Base-by-base conservation (phyloP, 2,888 invertebrate species). In the Scrobipalpa costella region DNA sequence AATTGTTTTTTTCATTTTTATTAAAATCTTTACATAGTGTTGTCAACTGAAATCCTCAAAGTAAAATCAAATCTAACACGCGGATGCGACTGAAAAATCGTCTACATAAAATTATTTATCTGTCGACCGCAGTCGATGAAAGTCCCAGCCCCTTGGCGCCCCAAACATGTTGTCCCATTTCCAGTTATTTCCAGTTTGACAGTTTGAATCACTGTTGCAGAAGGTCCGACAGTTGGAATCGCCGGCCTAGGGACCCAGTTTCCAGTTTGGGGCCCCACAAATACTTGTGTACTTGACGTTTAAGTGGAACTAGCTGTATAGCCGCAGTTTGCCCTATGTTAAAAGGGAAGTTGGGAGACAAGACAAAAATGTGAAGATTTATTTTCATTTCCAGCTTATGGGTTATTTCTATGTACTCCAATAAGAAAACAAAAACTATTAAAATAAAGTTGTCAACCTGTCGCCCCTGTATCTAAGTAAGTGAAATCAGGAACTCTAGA, bases 131-230 rank as follows among this genome's bases (percentile, higher is more conserved):
- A 55, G 34, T 34, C 55, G 55, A 34, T 55, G 17, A 55, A 55
- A 55, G 27, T 55, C 34, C 34, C n/a, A 2, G 27, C 7, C 44
- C 33, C 57, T 13, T 47, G 21, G 15, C 44, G 33, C n/a, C 44
- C 7, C 27, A n/a, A 27, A 59, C 47, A 47, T 27, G 59, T 59
- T 27, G 59, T 59, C 19, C 59, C 47, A 59, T 59, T 59, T 59
- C n/a, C 44, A 59, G 44, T 66, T 66, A 59, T 59, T 59, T 59
- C n/a, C 44, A 59, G 44, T 66, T 66, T 50, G 66, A 64, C 66
- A 66, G 66, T 64, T 64, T 36, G 63, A 63, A 66, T 66, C 63
- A 63, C 63, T 55, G 61, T 63, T 64, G 33, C 44, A 44, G 27
- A 44, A 38, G 44, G 59, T 44, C 7, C 44, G 40, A 44, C 59